These are phyloP conservation scores for Mimachlamys varia DNA, from an alignment of 2,888 invertebrate species.

Conservation along the genomic window DNA sequence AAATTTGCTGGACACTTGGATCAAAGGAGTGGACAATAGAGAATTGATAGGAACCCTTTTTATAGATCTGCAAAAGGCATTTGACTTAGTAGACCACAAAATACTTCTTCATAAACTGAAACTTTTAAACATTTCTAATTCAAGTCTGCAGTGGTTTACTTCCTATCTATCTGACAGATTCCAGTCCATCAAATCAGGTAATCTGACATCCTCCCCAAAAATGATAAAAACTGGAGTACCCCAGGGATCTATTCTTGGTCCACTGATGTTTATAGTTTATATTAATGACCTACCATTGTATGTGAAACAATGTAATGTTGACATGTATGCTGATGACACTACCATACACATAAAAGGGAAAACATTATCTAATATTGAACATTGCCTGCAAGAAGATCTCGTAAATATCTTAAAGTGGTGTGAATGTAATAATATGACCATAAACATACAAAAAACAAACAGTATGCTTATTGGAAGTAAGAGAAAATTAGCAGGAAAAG, in stretches of 20 bases:
- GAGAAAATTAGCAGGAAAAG: too few relatives aligned
- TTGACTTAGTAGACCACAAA: neutral
- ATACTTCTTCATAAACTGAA: neutral
- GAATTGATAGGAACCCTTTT: neutral
- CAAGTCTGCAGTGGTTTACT: neutral
- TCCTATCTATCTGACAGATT: neutral
- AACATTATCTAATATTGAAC: too few relatives aligned
- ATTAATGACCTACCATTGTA: too few relatives aligned
- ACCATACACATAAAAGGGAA: neutral
- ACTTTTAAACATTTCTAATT: neutral
- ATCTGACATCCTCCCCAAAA: neutral
- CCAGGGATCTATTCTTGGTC: too few relatives aligned
- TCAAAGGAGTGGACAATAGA: too few relatives aligned
- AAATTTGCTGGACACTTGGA: too few relatives aligned
- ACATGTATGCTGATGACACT: neutral
- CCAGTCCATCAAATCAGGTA: neutral
- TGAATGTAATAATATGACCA: too few relatives aligned
- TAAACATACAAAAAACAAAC: too few relatives aligned
- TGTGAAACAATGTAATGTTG: neutral
- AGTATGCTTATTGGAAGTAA: too few relatives aligned
- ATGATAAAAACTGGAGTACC: neutral
- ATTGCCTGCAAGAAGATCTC: too few relatives aligned
- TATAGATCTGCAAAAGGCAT: neutral
- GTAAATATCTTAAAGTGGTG: too few relatives aligned
- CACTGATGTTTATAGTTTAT: too few relatives aligned